Conservation (phyloP, 2,797 vertebrate species). For the Gymnocypris eckloni region DNA sequence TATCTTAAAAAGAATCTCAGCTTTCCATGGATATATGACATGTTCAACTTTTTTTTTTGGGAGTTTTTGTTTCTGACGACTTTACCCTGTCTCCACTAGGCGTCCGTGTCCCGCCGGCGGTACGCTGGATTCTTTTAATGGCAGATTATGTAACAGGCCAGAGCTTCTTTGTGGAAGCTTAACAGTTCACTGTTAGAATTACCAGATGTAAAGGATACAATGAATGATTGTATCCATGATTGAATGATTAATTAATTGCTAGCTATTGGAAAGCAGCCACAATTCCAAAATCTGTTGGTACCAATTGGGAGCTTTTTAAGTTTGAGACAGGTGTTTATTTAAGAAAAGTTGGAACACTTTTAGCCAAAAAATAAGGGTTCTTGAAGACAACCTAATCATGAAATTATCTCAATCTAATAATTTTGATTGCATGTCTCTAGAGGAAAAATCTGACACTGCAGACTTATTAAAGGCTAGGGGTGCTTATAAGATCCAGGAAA, state of each 20-base stretch:
- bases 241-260: neutral
- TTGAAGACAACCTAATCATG: neutral
- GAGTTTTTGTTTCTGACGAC: no score
- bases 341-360: neutral
- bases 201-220: neutral
- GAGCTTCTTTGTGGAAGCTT: neutral
- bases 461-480: no score
- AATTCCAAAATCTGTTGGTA: neutral
- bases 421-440: neutral
- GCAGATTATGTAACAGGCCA: neutral
- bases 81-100: no score
- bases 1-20: no score
- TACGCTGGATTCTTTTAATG: neutral
- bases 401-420: neutral
- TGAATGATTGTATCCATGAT: neutral
- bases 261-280: neutral
- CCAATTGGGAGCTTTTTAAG: neutral
- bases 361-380: neutral
- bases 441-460: neutral
- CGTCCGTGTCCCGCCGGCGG: no score
- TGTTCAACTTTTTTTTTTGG: no score
- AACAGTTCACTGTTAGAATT: neutral
- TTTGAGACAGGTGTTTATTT: neutral
- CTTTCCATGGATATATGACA: no score
- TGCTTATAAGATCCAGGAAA: no score